Evolutionary conservation across 1,140 invertebrate species (phyloP), one percentile per base, ranked within the genome.

Genomic region (Harpegnathos saltator): DNA sequence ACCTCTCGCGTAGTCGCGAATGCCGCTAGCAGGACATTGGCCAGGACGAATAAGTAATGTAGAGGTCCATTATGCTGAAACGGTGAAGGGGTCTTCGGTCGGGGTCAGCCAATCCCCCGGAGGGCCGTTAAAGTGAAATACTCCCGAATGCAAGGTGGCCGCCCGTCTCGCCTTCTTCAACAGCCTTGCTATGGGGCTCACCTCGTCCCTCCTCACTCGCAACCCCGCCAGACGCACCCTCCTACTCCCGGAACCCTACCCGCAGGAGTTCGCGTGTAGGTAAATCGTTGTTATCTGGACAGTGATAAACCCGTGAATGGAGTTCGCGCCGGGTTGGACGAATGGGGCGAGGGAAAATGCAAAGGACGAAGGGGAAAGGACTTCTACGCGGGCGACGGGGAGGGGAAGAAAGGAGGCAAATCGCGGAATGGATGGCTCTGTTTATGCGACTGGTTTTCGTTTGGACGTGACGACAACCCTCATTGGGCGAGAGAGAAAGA

Each of bases 241-340:
- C 73, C 54, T 58, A 56, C 61, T 72, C 38, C 84, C 52, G 62
- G 29, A 38, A 65, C 81, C 68, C 61, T 77, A 52, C 58, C 61
- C 61, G 33, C 22, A 83, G 68, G 73, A 85, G 83, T 83, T 90
- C 85, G 84, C 87, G 83, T 90, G 90, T 94, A 94, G 94, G 94
- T 94, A 94, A 94, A 94, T 94, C 94, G 94, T 94, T 93, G 93
- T 94, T 94, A 94, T 94, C 94, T 94, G 91, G 93, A 94, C 93
- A 94, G 93, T 94, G 93, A 94, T 94, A 94, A 94, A 94, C 93
- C 93, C 91, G 91, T 92, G 93, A 94, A 94, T 94, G 89, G 93
- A 94, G 91, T 94, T 91, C 89, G 87, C 92, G 90, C 89, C 90
- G 86, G 75, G 78, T 74, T 81, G 75, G 83, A 91, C 89, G 89